These are phyloP conservation scores for Malurus elegans DNA, from an alignment of 2,113 vertebrate species.

Conservation along the genomic window DNA sequence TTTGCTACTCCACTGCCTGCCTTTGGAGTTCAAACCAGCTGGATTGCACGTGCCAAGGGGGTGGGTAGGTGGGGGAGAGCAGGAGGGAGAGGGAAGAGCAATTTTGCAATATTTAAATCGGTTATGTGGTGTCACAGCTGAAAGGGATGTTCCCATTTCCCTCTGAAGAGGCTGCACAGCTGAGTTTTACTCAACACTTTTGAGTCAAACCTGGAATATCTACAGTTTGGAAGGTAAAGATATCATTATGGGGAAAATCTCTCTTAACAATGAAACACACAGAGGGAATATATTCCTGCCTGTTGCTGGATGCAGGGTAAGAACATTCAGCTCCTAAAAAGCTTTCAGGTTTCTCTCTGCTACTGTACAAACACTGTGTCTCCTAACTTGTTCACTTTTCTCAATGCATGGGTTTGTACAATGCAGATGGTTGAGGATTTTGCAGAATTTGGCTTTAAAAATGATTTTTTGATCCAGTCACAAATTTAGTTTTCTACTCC, in stretches of 20 bases:
- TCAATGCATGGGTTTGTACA: background rate
- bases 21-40: background rate
- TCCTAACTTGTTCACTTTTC: background rate
- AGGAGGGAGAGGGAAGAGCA: background rate
- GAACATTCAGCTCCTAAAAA: background rate
- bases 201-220: background rate
- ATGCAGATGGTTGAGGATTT: background rate
- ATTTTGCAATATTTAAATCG: background rate
- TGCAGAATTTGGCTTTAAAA: background rate
- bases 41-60: rapidly evolving
- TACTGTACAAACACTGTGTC: background rate
- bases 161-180: background rate
- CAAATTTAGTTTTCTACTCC: background rate
- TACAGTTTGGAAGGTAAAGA: background rate
- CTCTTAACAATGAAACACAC: background rate
- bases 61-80: background rate
- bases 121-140: background rate
- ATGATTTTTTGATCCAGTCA: background rate
- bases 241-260: background rate
- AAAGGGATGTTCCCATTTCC: background rate
- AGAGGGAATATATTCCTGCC: background rate
- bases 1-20: background rate
- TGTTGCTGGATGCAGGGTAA: background rate
- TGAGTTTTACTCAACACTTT: background rate
- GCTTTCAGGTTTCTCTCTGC: background rate